Base-by-base conservation (phyloP, 2,888 invertebrate genomes). In the Carpatolechia fugitivella region DNA sequence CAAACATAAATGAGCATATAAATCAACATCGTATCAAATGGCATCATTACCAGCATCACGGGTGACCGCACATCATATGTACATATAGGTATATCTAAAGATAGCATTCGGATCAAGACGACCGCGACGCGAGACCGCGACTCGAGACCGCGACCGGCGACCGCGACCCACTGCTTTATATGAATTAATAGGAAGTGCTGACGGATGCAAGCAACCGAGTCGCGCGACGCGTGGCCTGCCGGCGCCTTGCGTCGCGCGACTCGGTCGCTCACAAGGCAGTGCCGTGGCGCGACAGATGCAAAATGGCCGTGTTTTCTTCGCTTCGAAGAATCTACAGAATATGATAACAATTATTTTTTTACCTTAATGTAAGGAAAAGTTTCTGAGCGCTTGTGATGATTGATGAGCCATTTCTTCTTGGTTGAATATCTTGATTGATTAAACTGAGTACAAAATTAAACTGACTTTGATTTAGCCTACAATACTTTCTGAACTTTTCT, bases 11-110 rank as follows among this genome's bases (percentile, higher is more conserved):
- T 65, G 11, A 44, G n/a, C 44, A 44, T 5, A 44, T 29, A n/a
- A 41, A 44, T 44, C 24, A 44, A 20, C 60, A 62, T 62, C 66
- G 62, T 66, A 56, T 64, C 64, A 71, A 74, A 74, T 70, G 60
- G 61, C 56, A 47, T 47, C 14, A 47, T 47, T 30, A 47, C 29
- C 31, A n/a, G 16, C 31, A 14, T 3, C 24, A 52, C 70, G 66
- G 76, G 63, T 74, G 72, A 72, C 56, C 54, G 71, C 65, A 67
- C 68, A 67, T 62, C 68, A 70, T 69, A 69, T 73, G 24, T 18
- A 18, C 8, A 8, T 7, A 44, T 11, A 8, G 3, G 20, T 20
- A 5, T 44, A 44, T 20, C 11, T 18, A 40, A 4, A 16, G 14
- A 16, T 40, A 3, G 4, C 40, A 16, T 18, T 35, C 35, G 5